A percentile compares a stretch with the other conserved stretches of the same genome.
Conservation (phyloP, 2,888 invertebrate genomes). For the Pyralis farinalis region DNA sequence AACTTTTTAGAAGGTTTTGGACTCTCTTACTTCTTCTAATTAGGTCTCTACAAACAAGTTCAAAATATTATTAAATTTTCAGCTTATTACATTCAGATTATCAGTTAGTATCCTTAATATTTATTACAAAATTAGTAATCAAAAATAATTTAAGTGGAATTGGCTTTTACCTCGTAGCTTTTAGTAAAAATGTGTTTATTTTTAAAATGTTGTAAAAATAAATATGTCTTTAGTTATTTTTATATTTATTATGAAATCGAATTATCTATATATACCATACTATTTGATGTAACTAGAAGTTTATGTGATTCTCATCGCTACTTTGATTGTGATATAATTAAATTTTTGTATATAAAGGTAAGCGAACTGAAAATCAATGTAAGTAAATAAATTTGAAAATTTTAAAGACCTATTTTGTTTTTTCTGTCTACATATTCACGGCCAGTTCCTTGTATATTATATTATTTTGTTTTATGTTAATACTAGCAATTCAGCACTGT, state of each 20-base stretch:
- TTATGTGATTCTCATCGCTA: constrained; percentile 56
- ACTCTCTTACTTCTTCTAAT: too few relatives aligned
- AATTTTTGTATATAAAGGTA: constrained; percentile 63
- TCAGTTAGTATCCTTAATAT: too few relatives aligned
- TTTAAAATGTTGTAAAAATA: constrained; percentile 6
- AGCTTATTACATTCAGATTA: too few relatives aligned
- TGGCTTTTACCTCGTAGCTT: constrained; percentile 3
- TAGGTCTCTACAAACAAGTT: too few relatives aligned
- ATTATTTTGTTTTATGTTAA: too few relatives aligned
- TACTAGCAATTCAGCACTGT: too few relatives aligned
- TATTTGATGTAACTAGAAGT: constrained; percentile 52
- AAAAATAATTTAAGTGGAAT: constrained; percentile 1
- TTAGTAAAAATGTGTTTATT: not conserved
- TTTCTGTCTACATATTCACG: too few relatives aligned
- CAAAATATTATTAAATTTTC: too few relatives aligned
- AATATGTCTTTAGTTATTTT: constrained; percentile 19
- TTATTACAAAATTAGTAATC: too few relatives aligned
- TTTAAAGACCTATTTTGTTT: too few relatives aligned
- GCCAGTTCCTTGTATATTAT: too few relatives aligned
- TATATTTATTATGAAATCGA: constrained; percentile 34
- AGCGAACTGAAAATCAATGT: constrained; percentile 60
- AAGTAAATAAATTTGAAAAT: constrained; percentile 55
- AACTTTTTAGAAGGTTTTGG: too few relatives aligned
- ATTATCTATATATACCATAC: constrained; percentile 37
- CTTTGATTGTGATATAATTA: constrained; percentile 70